Evolutionary conservation across 2,888 invertebrate genomes (phyloP).

Genomic region (Petrolisthes manimaculis): DNA sequence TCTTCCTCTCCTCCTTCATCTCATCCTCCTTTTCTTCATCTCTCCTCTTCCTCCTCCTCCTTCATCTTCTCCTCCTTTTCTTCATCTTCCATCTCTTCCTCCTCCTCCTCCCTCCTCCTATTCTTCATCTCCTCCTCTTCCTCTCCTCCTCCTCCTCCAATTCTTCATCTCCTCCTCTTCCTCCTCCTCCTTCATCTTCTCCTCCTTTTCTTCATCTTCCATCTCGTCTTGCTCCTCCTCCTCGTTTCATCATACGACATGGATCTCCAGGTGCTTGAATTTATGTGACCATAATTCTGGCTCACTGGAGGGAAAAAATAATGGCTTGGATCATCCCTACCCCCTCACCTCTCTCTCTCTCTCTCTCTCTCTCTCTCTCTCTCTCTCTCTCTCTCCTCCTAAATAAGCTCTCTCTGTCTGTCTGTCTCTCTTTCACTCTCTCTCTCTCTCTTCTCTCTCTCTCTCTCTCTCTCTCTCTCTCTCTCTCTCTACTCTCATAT

Average conservation of each 20-base stretch:
- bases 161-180: background rate
- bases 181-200: background rate
- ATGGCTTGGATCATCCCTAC: background rate
- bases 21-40: background rate
- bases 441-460: constrained; percentile 21
- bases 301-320: too few relatives aligned
- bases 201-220: constrained; percentile 3
- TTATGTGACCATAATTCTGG: background rate
- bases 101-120: constrained; percentile 16
- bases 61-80: background rate
- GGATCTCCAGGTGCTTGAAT: background rate
- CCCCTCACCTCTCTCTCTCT: background rate
- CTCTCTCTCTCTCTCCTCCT: background rate
- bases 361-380: background rate
- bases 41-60: background rate
- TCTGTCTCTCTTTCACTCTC: background rate
- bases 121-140: constrained; percentile 19
- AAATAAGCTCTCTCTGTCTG: background rate
- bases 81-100: background rate
- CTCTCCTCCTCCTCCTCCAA: background rate
- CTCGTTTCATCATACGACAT: constrained; percentile 14
- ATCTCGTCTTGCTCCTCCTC: background rate
- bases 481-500: constrained; percentile 16
- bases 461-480: constrained; percentile 33
- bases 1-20: background rate